phyloP scores from a whole-genome alignment of 2,113 vertebrate species.

The Microtus oregoni region DNA sequence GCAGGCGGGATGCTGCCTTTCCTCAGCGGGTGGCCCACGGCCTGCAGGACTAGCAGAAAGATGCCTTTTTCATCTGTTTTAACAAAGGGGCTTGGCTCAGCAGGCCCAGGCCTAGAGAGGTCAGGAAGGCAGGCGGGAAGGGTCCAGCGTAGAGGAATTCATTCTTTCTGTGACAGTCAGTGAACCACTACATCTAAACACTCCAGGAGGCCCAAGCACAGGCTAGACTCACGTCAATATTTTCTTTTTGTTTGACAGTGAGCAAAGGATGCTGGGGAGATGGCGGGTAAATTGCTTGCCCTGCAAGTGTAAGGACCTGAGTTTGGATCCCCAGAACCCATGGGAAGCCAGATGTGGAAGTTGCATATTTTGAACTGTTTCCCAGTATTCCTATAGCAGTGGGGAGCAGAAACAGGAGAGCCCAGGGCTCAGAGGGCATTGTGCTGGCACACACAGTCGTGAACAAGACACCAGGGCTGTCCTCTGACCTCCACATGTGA shows the following conservation, averaged over 20 bases:
- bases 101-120: slow-evolving; percentile 56
- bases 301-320: neutral
- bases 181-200: neutral
- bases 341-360: neutral
- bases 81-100: slow-evolving; percentile 78
- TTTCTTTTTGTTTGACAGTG: slow-evolving; percentile 50
- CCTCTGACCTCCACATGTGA: neutral
- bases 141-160: neutral
- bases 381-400: neutral
- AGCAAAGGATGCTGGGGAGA: neutral
- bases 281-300: neutral
- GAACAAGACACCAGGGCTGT: neutral
- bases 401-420: neutral
- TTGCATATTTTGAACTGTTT: neutral
- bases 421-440: neutral
- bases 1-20: slow-evolving; percentile 80
- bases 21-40: slow-evolving; percentile 69
- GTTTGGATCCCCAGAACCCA: neutral
- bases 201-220: neutral
- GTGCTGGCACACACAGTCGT: neutral
- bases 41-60: slow-evolving; percentile 71
- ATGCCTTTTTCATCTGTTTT: slow-evolving; percentile 69
- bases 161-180: slow-evolving; percentile 63
- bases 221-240: neutral
- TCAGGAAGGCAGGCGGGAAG: slow-evolving; percentile 56